Percentiles rank a stretch among this genome's conserved stretches.
These are phyloP conservation scores for Tribolium freemani DNA, from an alignment of 2,888 invertebrate species.

Conservation along the genomic window DNA sequence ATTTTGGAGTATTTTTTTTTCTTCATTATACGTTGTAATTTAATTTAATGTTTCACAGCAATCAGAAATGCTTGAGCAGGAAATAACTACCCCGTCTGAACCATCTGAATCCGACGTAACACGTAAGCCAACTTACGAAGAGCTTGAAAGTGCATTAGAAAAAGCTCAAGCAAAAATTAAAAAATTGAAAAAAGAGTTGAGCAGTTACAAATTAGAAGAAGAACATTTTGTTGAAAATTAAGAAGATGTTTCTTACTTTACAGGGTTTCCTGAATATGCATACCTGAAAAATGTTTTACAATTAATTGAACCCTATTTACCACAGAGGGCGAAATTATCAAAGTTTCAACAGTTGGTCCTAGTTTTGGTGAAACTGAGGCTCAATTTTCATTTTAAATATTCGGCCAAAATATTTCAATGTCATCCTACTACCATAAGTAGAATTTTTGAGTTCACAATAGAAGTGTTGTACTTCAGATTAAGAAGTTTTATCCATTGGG, in stretches of 20 bases:
- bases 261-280: constrained; percentile 2
- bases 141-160: not conserved
- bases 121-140: not conserved
- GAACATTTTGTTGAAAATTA: not conserved
- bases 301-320: not conserved
- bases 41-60: not conserved
- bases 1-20: no score
- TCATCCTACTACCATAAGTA: not conserved
- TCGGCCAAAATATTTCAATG: constrained; percentile 3
- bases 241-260: constrained; percentile 2
- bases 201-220: constrained; percentile 5
- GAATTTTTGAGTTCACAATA: not conserved
- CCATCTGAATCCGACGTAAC: not conserved
- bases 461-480: not conserved
- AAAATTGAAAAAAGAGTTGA: not conserved
- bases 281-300: not conserved
- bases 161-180: not conserved
- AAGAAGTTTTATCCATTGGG: constrained; percentile 9
- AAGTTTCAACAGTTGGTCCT: no score
- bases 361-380: constrained; percentile 9
- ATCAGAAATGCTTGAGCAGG: not conserved
- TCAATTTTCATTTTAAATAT: constrained; percentile 16
- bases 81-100: not conserved
- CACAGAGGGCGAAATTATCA: not conserved
- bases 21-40: no score